Evolutionary conservation across 2,888 invertebrate species (phyloP).

Genomic region (Sesia bembeciformis): DNA sequence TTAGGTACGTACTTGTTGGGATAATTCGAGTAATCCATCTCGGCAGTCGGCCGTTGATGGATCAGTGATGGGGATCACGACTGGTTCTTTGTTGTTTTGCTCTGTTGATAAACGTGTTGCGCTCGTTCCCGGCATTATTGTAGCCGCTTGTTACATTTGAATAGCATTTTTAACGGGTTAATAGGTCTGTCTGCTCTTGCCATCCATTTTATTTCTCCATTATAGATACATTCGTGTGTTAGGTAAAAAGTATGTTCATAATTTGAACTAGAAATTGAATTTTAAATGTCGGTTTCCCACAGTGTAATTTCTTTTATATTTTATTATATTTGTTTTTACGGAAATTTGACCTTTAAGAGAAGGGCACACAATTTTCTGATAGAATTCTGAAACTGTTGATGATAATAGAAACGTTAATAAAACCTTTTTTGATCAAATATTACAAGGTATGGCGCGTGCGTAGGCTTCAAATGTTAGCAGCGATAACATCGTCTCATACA

Average conservation of each 20-base stretch:
- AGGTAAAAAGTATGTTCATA: no score
- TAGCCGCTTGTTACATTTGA: slow-evolving; percentile 54
- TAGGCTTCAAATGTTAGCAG: slow-evolving; percentile 47
- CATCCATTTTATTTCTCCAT: no score
- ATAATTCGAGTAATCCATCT: slow-evolving; percentile 66
- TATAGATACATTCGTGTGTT: no score
- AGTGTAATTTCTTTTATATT: no score
- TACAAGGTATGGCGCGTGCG: slow-evolving; percentile 38
- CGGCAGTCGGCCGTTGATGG: slow-evolving; percentile 54
- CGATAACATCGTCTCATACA: slow-evolving; percentile 51
- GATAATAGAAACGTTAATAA: slow-evolving; percentile 4
- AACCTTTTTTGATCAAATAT: slow-evolving; percentile 21
- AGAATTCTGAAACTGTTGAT: no score
- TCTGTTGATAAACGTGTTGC: slow-evolving; percentile 53
- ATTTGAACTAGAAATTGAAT: no score
- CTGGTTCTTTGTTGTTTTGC: slow-evolving; percentile 60
- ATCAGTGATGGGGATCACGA: slow-evolving; percentile 66
- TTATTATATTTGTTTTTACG: no score
- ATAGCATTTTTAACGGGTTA: slow-evolving; percentile 49
- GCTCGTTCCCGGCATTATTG: slow-evolving; percentile 46
- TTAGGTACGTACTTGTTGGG: slow-evolving; percentile 51
- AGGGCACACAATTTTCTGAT: no score
- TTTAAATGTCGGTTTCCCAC: no score
- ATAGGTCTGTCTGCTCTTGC: slow-evolving; percentile 17
- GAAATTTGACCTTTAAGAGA: no score